A percentile compares a stretch with the other conserved stretches of the same genome.
Evolutionary conservation across 2,113 vertebrate genomes (phyloP).

Genomic region (Motacilla tschutschensis): DNA sequence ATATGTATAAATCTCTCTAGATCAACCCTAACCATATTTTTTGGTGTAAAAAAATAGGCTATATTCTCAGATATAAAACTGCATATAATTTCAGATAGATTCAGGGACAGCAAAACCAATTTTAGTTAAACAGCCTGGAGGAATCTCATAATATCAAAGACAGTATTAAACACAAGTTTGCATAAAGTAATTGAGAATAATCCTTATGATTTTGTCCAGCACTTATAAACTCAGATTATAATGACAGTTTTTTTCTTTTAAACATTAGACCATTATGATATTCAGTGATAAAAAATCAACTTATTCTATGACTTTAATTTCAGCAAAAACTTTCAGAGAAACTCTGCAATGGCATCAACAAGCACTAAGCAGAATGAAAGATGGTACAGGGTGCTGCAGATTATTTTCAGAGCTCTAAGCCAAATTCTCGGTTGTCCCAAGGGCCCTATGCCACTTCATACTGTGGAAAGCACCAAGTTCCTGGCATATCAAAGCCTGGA

Average conservation of each 20-base stretch:
- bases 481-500: neutral
- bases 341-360: neutral
- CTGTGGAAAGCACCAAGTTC: neutral
- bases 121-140: neutral
- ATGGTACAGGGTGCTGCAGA: neutral
- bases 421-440: neutral
- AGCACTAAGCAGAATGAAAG: neutral
- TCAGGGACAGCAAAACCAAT: slow-evolving; percentile 1
- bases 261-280: neutral
- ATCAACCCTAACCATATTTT: neutral
- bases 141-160: neutral
- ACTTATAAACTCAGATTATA: neutral
- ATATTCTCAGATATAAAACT: neutral
- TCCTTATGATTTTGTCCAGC: slow-evolving; percentile 12
- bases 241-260: neutral
- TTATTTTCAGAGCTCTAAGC: neutral
- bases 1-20: neutral
- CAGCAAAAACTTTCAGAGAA: neutral
- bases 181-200: neutral
- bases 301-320: neutral
- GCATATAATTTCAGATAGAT: neutral
- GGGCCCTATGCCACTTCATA: neutral
- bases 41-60: neutral
- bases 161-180: slow-evolving; percentile 9
- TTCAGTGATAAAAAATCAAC: neutral